A percentile compares a stretch with the other conserved stretches of the same genome.
Evolutionary conservation across 2,888 invertebrate genomes (phyloP).

Genomic region (Aethes cnicana): DNA sequence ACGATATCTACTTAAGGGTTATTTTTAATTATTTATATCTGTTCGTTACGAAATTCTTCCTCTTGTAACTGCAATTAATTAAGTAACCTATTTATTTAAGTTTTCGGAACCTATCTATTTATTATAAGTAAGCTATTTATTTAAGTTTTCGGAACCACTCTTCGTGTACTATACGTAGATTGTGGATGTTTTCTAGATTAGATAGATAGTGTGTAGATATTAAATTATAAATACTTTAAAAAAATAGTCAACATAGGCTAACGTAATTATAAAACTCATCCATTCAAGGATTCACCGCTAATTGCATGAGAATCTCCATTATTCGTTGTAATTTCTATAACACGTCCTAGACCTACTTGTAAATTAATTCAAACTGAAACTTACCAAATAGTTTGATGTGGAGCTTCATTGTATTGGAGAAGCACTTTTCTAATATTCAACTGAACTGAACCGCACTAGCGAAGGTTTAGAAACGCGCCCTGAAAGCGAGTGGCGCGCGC

Average conservation of each 20-base stretch:
- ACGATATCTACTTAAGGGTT: background rate
- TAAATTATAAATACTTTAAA: too few species aligned
- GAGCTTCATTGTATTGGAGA: slow-evolving; percentile 57
- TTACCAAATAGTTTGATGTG: slow-evolving; percentile 69
- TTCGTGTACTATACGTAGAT: too few species aligned
- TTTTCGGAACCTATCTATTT: too few species aligned
- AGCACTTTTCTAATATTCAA: slow-evolving; percentile 48
- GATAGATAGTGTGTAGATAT: too few species aligned
- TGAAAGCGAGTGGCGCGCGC: slow-evolving; percentile 61
- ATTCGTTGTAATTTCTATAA: slow-evolving; percentile 9
- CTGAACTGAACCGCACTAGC: slow-evolving; percentile 47
- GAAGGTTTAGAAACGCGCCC: slow-evolving; percentile 37
- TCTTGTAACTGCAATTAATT: background rate
- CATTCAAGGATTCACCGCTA: slow-evolving; percentile 28
- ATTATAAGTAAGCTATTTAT: too few species aligned
- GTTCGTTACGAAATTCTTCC: slow-evolving; percentile 2
- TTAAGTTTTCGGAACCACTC: too few species aligned
- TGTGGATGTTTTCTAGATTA: too few species aligned
- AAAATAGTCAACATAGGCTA: background rate
- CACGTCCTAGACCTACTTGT: slow-evolving; percentile 20
- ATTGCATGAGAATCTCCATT: slow-evolving; percentile 19
- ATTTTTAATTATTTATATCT: slow-evolving; percentile 1
- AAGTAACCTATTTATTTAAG: too few species aligned
- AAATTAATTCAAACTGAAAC: slow-evolving; percentile 38
- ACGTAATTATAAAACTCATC: slow-evolving; percentile 19